These are phyloP conservation scores for Nasonia longicornis DNA, from an alignment of 1,140 invertebrate species.

Conservation along the genomic window DNA sequence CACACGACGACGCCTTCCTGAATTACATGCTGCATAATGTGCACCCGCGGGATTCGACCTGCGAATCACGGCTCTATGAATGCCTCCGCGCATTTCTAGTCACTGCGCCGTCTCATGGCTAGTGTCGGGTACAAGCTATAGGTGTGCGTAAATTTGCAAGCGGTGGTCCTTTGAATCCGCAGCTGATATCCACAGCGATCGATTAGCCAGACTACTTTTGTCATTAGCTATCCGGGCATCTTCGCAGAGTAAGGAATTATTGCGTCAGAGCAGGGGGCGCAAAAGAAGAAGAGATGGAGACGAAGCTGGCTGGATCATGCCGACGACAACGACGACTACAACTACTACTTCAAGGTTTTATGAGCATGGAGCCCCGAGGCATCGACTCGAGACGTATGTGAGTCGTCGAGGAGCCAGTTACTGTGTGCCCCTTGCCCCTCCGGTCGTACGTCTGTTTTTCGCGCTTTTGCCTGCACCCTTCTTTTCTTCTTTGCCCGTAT, in stretches of 20 bases:
- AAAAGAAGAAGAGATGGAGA: not conserved
- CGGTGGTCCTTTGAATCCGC: too few relatives aligned
- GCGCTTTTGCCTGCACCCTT: not conserved
- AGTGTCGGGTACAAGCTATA: too few relatives aligned
- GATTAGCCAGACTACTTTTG: too few relatives aligned
- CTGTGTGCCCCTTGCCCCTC: not conserved
- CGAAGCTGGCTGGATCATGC: not conserved
- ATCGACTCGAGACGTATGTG: slow-evolving; percentile 52
- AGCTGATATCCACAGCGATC: too few relatives aligned
- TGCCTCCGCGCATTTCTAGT: not conserved
- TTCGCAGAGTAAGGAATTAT: not conserved
- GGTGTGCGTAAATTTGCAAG: too few relatives aligned
- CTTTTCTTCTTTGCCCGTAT: slow-evolving; percentile 27
- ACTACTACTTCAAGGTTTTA: slow-evolving; percentile 1
- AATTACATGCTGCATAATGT: not conserved
- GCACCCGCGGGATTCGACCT: not conserved
- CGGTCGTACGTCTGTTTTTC: slow-evolving; percentile 18
- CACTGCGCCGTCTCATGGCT: too few relatives aligned
- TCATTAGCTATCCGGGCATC: not conserved
- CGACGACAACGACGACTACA: not conserved
- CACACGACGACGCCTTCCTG: not conserved
- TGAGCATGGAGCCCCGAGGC: slow-evolving; percentile 44
- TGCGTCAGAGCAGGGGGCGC: not conserved
- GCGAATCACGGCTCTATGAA: slow-evolving; percentile 6
- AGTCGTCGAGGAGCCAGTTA: not conserved